phyloP scores from a whole-genome alignment of 2,113 vertebrate genomes.

The Microtus ochrogaster region DNA sequence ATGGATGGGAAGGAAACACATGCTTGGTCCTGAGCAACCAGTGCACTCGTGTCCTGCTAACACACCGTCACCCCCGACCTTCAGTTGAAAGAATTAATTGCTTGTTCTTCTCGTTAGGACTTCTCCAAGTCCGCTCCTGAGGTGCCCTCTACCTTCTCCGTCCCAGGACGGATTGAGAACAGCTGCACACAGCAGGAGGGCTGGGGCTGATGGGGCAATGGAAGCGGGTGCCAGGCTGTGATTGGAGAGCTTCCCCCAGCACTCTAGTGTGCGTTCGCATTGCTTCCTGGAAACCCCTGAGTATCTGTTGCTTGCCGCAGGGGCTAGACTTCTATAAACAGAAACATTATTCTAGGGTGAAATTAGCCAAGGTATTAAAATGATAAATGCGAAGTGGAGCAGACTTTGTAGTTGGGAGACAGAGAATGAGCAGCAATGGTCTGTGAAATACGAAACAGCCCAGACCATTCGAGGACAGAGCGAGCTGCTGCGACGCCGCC shows the following conservation, averaged over 20 bases:
- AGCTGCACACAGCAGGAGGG: conserved; percentile 89
- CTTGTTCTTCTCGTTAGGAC: conserved; percentile 86
- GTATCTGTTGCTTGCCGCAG: conserved; percentile 57
- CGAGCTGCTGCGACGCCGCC: conserved; percentile 61
- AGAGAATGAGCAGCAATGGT: background rate
- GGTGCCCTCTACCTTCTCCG: conserved; percentile 85
- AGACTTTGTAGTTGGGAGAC: background rate
- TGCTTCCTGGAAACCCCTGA: conserved; percentile 60
- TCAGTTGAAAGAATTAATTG: conserved; percentile 88
- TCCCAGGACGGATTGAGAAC: conserved; percentile 84
- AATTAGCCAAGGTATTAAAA: conserved; percentile 80
- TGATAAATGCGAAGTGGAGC: background rate
- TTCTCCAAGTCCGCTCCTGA: conserved; percentile 88
- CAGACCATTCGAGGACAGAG: conserved; percentile 34
- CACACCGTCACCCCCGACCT: conserved; percentile 83
- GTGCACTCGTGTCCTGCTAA: conserved; percentile 5
- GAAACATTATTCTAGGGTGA: conserved; percentile 80
- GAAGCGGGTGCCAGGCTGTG: conserved; percentile 75
- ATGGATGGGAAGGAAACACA: background rate
- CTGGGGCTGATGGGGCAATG: conserved; percentile 75
- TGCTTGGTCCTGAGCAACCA: conserved; percentile 49
- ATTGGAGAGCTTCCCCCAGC: conserved; percentile 75
- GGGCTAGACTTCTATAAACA: conserved; percentile 79
- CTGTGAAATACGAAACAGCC: conserved; percentile 2
- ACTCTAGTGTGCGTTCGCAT: conserved; percentile 71